Percentiles rank a stretch among this genome's conserved stretches.
Evolutionary conservation across 2,888 invertebrate genomes (phyloP).

Genomic region (Criorhina ranunculi): DNA sequence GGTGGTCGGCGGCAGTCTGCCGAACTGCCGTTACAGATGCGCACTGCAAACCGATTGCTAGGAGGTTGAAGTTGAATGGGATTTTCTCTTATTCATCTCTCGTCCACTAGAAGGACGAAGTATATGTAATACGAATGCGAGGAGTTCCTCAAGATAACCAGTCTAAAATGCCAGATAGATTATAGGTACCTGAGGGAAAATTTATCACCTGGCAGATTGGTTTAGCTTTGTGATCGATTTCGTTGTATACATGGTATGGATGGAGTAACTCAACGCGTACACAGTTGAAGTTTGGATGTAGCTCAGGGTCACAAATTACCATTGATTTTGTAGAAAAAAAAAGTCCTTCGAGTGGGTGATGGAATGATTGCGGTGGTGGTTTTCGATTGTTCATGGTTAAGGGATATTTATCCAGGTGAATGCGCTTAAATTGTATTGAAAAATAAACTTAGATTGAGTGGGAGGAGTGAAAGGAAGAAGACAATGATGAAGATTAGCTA

Average conservation of each 20-base stretch:
- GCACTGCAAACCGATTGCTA: conserved; percentile 45
- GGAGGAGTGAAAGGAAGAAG: too few species aligned
- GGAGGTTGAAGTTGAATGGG: conserved; percentile 67
- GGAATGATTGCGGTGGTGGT: conserved; percentile 45
- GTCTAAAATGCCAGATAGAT: conserved; percentile 37
- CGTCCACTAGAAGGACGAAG: neutral
- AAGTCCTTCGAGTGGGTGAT: conserved; percentile 34
- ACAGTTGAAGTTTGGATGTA: conserved; percentile 21
- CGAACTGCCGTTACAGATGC: conserved; percentile 61
- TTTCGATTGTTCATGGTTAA: conserved; percentile 18
- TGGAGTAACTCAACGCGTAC: conserved; percentile 1
- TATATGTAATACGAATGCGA: neutral
- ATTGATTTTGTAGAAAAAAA: conserved; percentile 19
- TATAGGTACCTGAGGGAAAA: conserved; percentile 46
- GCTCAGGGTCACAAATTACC: conserved; percentile 57
- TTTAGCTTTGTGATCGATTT: conserved; percentile 63
- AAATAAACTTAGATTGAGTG: too few species aligned
- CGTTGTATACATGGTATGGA: conserved; percentile 6
- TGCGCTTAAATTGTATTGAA: too few species aligned
- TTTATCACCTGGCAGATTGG: conserved; percentile 72
- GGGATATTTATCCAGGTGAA: conserved; percentile 38
- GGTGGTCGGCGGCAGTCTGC: conserved; percentile 47
- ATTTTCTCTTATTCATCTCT: conserved; percentile 25
- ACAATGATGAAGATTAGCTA: too few species aligned
- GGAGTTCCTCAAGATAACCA: conserved; percentile 24